phyloP scores from a whole-genome alignment of 1,140 invertebrate genomes.

The Vollenhovia emeryi region DNA sequence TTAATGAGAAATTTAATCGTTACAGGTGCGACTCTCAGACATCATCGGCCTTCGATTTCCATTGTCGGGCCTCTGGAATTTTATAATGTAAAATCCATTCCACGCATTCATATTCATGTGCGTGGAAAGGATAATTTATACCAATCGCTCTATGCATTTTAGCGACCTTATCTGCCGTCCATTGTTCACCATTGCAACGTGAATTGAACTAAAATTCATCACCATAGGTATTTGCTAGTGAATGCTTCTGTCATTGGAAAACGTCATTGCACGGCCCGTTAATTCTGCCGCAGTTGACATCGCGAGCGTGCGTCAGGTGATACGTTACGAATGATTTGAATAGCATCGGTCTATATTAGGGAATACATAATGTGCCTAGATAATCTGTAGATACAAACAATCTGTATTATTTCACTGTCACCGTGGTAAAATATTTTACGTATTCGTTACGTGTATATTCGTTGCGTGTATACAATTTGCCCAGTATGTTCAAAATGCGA shows the following conservation, averaged over 20 bases:
- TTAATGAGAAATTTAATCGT: slow-evolving; percentile 12
- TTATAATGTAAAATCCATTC: slow-evolving; percentile 29
- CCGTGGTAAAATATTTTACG: neutral
- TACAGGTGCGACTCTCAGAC: slow-evolving; percentile 3
- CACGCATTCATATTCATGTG: slow-evolving; percentile 17
- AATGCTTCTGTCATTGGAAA: slow-evolving; percentile 52
- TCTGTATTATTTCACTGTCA: neutral
- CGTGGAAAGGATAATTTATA: slow-evolving; percentile 58
- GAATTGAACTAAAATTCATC: slow-evolving; percentile 66
- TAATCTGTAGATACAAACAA: neutral
- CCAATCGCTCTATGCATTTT: neutral
- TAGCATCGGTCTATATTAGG: slow-evolving; percentile 22
- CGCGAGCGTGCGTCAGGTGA: neutral
- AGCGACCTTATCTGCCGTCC: slow-evolving; percentile 28
- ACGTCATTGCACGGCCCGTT: slow-evolving; percentile 45
- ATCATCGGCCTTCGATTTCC: neutral
- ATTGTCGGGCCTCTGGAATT: neutral
- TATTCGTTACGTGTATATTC: neutral
- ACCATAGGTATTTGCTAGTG: slow-evolving; percentile 52
- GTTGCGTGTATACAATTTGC: neutral
- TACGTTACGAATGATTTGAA: slow-evolving; percentile 47
- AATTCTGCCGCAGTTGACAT: slow-evolving; percentile 51
- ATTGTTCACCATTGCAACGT: slow-evolving; percentile 52
- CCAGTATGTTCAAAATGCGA: neutral
- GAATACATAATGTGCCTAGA: slow-evolving; percentile 8